These are phyloP conservation scores for Metaphire vulgaris DNA, from an alignment of 1,140 invertebrate species.

Conservation along the genomic window DNA sequence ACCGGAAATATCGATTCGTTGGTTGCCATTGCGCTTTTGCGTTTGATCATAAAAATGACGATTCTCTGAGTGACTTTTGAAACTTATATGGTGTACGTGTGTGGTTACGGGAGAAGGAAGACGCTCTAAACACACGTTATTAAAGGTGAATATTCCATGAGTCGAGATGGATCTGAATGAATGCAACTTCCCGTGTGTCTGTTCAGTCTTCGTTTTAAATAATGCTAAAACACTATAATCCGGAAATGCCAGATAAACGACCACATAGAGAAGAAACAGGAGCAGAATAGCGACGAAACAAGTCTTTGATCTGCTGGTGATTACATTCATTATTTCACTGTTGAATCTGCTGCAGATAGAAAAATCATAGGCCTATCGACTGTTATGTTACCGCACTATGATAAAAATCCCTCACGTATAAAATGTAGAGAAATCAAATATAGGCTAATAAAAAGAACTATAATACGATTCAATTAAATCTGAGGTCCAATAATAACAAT, in stretches of 20 bases:
- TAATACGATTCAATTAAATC: no score
- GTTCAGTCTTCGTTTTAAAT: background rate
- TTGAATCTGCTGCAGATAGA: no score
- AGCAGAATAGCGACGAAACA: background rate
- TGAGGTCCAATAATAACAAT: no score
- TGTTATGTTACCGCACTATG: no score
- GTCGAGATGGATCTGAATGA: background rate
- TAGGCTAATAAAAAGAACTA: no score
- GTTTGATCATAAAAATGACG: constrained; percentile 12
- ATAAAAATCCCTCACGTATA: no score
- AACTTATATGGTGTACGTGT: background rate
- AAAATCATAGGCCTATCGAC: no score
- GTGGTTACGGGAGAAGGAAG: background rate
- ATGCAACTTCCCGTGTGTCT: background rate
- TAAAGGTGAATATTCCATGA: constrained; percentile 9
- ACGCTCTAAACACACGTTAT: constrained; percentile 16
- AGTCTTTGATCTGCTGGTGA: no score
- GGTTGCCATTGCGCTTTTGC: background rate
- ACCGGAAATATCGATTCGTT: background rate
- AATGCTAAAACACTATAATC: background rate
- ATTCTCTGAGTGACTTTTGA: constrained; percentile 7
- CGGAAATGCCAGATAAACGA: background rate
- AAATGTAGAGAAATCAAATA: no score
- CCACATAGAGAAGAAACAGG: background rate
- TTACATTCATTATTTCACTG: no score